phyloP scores from a whole-genome alignment of 2,888 invertebrate genomes.

The Meloe dianella region DNA sequence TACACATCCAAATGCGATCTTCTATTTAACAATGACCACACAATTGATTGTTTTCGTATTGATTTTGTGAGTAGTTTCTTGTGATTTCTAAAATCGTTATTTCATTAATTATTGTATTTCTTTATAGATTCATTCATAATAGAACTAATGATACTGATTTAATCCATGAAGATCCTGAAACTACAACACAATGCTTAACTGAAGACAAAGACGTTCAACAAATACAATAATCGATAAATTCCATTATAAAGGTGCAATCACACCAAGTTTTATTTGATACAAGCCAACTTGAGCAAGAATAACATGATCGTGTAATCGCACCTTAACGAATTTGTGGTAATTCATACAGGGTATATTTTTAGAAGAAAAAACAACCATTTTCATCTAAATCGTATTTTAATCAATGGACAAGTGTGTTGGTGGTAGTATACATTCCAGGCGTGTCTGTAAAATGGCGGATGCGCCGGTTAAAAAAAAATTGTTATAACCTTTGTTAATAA shows the following conservation, averaged over 20 bases:
- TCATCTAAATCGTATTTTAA: no score
- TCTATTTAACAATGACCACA: constrained; percentile 74
- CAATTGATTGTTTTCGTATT: constrained; percentile 71
- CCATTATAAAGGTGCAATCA: no score
- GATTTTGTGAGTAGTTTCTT: constrained; percentile 69
- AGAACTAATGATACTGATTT: constrained; percentile 34
- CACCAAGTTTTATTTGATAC: no score
- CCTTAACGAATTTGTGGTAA: not conserved
- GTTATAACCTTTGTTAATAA: no score
- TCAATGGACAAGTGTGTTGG: no score
- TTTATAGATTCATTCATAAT: constrained; percentile 39
- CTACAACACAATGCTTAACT: constrained; percentile 21
- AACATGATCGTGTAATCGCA: no score
- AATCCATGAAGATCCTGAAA: constrained; percentile 38
- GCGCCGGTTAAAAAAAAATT: no score
- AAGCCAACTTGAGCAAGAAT: no score
- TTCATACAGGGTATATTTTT: not conserved
- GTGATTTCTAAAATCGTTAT: constrained; percentile 6
- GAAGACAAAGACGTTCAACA: not conserved
- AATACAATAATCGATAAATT: not conserved
- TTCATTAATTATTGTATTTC: not conserved
- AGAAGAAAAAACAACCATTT: not conserved
- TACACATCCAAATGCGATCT: constrained; percentile 67
- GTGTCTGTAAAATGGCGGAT: not conserved
- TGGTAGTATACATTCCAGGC: not conserved